These are phyloP conservation scores for Temnothorax nylanderi DNA, from an alignment of 1,140 invertebrate genomes.

Conservation along the genomic window DNA sequence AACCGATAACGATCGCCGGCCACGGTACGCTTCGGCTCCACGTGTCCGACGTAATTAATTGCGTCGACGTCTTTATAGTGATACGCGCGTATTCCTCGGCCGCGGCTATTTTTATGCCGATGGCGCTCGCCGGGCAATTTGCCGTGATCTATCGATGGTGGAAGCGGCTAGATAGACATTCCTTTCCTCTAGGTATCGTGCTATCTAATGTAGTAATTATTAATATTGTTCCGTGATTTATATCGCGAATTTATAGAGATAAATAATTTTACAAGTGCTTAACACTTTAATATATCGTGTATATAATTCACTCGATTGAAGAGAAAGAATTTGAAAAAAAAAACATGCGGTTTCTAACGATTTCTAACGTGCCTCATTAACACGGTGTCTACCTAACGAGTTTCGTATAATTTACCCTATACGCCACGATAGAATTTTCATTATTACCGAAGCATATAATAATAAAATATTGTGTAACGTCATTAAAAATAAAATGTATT, in stretches of 20 bases:
- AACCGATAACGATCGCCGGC: constrained; percentile 46
- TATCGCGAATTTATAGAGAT: background rate
- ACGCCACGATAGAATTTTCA: background rate
- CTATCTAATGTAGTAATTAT: constrained; percentile 27
- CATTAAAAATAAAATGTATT: background rate
- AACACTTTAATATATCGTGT: background rate
- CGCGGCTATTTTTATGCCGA: constrained; percentile 11
- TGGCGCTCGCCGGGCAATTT: constrained; percentile 33
- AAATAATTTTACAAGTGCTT: background rate
- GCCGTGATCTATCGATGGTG: constrained; percentile 29
- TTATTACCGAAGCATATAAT: background rate
- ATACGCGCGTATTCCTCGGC: constrained; percentile 26
- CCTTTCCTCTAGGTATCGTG: background rate
- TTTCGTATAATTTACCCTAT: background rate
- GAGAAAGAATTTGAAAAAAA: background rate
- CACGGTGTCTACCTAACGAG: too few relatives aligned
- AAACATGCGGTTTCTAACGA: background rate
- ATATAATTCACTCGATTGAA: background rate
- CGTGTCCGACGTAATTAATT: constrained; percentile 42
- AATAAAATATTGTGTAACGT: background rate
- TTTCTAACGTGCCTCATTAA: background rate
- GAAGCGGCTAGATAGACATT: background rate
- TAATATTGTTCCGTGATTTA: constrained; percentile 30
- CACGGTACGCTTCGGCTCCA: constrained; percentile 19
- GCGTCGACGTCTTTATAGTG: constrained; percentile 46